Base-by-base conservation (phyloP, 1,140 invertebrate genomes). In the Nylanderia fulva region DNA sequence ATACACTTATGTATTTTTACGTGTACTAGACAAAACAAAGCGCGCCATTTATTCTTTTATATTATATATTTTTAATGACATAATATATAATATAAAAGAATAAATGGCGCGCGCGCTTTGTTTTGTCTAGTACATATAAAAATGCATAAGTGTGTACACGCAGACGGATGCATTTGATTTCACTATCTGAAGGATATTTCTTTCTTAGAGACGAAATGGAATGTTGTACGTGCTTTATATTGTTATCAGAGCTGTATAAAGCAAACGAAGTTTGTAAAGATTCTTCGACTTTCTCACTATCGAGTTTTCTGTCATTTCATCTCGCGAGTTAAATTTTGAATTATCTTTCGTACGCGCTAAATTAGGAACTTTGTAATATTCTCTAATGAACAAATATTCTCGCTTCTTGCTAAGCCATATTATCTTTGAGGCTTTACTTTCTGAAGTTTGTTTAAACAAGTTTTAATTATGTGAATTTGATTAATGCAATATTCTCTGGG, bases 331-430 rank as follows among this genome's bases (percentile, higher is more conserved):
- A 29, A 15, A 66, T 36, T 42, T 71, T 5, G 33, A 56, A 56
- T 36, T 24, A 27, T 80, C 64, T 71, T 27, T 42, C 18, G 7
- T 27, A 52, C 21, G 45, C 5, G 45, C 5, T 42, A 36, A 71
- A 69, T 58, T 52, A 9, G n/a, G 24, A 66, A 29, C 36, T 56
- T 48, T 18, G 58, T 64, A 64, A 77, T 48, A 48, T 71, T 71
- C 42, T 21, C 64, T 80, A 80, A 80, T 80, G 66, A 80, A 80
- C 52, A 80, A 80, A 80, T 58, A 66, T 48, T 71, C 64, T 39
- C 18, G 52, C 36, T 80, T 80, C 48, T 29, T 69, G 76, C 21
- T 45, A 24, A 27, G 66, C 24, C 24, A 21, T 48, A 71, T 80
- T 80, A 68, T 71, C 64, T 21, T 71, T 42, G 15, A 56, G 54